Base-by-base conservation (phyloP, 2,888 invertebrate genomes). In the Chromoteleia sp. region DNA sequence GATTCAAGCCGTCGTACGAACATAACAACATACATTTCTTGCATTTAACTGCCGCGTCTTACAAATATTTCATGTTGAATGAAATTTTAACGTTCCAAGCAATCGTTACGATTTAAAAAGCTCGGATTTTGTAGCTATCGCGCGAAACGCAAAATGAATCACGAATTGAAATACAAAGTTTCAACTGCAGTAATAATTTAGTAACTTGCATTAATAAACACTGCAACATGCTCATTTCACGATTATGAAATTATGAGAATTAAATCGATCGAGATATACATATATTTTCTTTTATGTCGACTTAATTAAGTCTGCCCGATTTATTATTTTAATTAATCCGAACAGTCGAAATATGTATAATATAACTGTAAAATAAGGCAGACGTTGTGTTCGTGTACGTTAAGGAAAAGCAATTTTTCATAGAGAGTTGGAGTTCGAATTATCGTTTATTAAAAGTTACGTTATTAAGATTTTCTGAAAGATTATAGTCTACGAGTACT, bases 381-480 rank as follows among this genome's bases (percentile, higher is more conserved):
- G 58, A 25, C 39, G 43, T 43, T 43, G 59, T 29, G 29, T 59
- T 59, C 43, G 43, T 29, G 41, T 41, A 41, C 39, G 29, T 41
- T 59, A 59, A 59, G 43, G 25, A 59, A 59, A 43, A 5, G 25
- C 29, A 59, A 59, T 41, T 29, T 59, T 10, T 36, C n/a, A 59
- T 29, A 43, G 59, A 59, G 43, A 59, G 43, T 59, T 1, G 43
- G 43, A 2, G 17, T 15, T 15, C 43, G n/a, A 58, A 41, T 58
- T 58, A 58, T 58, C 58, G 41, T 58, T 41, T 25, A 58, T 58
- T 41, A 41, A 58, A 56, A 56, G 36, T 56, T 56, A 36, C 58
- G 41, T 58, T 56, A 58, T 15, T 21, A 21, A 58, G 58, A 58
- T 58, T 58, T 56, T 39, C 25, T n/a, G n/a, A n/a, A n/a, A n/a